A percentile compares a stretch with the other conserved stretches of the same genome.
phyloP scores from a whole-genome alignment of 2,888 invertebrate genomes.

The Cephalotes varians region DNA sequence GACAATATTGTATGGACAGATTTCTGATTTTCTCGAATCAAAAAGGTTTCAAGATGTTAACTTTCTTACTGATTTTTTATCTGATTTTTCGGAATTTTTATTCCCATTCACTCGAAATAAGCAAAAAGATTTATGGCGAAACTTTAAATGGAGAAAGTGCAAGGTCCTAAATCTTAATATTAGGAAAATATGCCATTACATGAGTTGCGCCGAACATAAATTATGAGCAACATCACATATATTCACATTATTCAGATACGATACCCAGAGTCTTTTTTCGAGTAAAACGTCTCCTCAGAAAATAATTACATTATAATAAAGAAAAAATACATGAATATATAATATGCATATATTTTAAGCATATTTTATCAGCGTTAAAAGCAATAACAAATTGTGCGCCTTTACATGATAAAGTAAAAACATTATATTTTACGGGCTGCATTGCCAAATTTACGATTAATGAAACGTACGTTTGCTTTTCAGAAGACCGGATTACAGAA shows the following conservation, averaged over 20 bases:
- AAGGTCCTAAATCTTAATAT: constrained; percentile 38
- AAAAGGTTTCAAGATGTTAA: constrained; percentile 16
- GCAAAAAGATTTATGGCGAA: constrained; percentile 30
- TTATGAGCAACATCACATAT: background rate
- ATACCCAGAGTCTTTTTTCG: background rate
- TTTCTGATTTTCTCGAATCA: constrained; percentile 29
- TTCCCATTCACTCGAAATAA: constrained; percentile 36
- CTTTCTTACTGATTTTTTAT: constrained; percentile 26
- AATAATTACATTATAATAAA: background rate
- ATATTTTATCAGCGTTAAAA: background rate
- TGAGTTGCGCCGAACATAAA: constrained; percentile 12
- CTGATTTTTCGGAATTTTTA: constrained; percentile 46
- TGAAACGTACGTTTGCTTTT: background rate
- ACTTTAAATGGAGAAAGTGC: constrained; percentile 20
- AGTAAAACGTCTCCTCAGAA: background rate
- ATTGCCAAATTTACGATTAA: background rate
- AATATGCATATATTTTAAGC: background rate
- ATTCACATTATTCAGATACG: background rate
- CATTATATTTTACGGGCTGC: background rate
- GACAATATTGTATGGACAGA: constrained; percentile 20
- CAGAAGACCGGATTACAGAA: background rate
- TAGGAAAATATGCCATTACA: constrained; percentile 21
- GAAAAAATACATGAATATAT: background rate
- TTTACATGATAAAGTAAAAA: background rate
- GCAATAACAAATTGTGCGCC: background rate